These are phyloP conservation scores for Pseudopleuronectes americanus DNA, from an alignment of 2,797 vertebrate genomes.

Conservation along the genomic window DNA sequence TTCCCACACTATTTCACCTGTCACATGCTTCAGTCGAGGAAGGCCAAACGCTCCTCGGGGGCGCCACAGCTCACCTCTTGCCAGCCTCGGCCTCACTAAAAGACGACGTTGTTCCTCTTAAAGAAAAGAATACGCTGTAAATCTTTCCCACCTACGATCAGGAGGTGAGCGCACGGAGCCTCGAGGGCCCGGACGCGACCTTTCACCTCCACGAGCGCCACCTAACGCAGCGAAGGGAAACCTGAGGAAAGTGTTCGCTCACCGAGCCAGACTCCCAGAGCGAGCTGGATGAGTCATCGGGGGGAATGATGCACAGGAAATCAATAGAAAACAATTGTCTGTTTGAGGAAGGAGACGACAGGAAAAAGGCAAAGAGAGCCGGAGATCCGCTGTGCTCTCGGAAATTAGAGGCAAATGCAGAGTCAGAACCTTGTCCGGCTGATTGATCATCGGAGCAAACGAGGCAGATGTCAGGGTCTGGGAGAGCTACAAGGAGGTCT, in stretches of 20 bases:
- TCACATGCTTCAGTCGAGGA: conserved; percentile 73
- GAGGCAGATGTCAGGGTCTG: conserved; percentile 34
- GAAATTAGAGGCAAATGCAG: conserved; percentile 51
- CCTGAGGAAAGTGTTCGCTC: conserved; percentile 49
- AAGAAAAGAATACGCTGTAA: conserved; percentile 66
- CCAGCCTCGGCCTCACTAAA: conserved; percentile 73
- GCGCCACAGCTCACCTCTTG: conserved; percentile 77
- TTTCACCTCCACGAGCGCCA: conserved; percentile 58
- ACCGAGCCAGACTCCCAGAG: conserved; percentile 46
- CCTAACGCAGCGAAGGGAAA: conserved; percentile 45
- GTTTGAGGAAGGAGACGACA: conserved; percentile 61
- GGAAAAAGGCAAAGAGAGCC: conserved; percentile 28
- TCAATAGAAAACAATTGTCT: conserved; percentile 69
- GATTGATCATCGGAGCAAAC: conserved; percentile 57
- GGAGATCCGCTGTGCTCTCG: conserved; percentile 32
- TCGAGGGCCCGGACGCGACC: conserved; percentile 47
- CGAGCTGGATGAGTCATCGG: conserved; percentile 68
- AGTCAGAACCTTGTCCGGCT: conserved; percentile 46
- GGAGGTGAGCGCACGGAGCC: conserved; percentile 38
- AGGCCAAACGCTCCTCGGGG: conserved; percentile 71
- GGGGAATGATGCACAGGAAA: conserved; percentile 58
- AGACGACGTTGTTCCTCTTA: conserved; percentile 65
- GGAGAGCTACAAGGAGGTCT: conserved; percentile 6
- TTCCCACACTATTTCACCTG: conserved; percentile 86
- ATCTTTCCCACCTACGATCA: conserved; percentile 57